Evolutionary conservation across 2,888 invertebrate genomes (phyloP).

Genomic region (Brachypalpus laphriformis): DNA sequence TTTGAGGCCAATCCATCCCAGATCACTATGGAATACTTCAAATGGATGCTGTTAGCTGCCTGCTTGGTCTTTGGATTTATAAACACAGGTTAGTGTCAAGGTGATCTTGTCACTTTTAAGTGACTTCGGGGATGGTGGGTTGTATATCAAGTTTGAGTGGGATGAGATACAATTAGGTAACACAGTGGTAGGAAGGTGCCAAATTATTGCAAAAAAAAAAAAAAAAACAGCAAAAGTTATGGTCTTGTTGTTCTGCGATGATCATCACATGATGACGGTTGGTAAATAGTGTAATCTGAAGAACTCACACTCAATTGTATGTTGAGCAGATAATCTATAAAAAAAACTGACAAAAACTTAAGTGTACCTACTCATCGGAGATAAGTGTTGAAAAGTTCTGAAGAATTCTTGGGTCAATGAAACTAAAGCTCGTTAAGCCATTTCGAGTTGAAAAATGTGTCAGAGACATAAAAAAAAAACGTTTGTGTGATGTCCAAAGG

Average conservation of each 20-base stretch:
- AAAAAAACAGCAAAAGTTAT: too few species aligned
- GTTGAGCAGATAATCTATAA: not conserved
- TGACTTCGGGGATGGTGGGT: not conserved
- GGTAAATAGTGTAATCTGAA: not conserved
- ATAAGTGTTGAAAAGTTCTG: not conserved
- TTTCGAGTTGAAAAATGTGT: not conserved
- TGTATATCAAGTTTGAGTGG: not conserved
- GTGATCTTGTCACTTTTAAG: constrained; percentile 18
- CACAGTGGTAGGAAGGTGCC: not conserved
- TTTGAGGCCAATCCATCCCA: not conserved
- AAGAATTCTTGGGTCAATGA: constrained; percentile 19
- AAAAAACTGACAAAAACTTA: not conserved
- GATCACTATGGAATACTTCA: constrained; percentile 52
- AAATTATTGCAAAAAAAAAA: not conserved
- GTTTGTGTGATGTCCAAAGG: not conserved
- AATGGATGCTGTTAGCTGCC: constrained; percentile 32
- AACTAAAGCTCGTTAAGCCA: constrained; percentile 3
- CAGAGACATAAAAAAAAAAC: not conserved
- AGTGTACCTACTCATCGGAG: not conserved
- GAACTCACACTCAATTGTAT: not conserved
- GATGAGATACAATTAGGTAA: not conserved
- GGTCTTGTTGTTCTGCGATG: not conserved
- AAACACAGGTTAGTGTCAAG: constrained; percentile 56
- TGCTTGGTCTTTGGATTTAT: constrained; percentile 49
- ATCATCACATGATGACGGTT: not conserved